Evolutionary conservation across 2,113 vertebrate genomes (phyloP).

Genomic region (Halichoerus grypus): DNA sequence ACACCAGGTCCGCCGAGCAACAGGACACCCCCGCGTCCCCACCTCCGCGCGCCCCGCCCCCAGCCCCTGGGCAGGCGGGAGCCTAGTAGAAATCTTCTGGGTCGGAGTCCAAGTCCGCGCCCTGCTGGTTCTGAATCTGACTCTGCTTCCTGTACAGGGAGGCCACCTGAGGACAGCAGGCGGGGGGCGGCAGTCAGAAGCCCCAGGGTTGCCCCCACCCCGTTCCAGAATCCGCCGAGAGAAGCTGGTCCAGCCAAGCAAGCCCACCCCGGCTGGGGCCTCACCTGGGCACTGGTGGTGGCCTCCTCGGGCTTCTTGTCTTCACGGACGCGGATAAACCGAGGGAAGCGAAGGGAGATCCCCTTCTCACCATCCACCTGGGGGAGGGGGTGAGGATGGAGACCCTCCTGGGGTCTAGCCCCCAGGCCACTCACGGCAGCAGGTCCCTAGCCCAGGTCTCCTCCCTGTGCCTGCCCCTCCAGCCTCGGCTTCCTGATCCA

Average conservation of each 20-base stretch:
- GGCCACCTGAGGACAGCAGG: slow-evolving; percentile 88
- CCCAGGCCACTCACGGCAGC: not conserved
- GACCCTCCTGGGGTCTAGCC: accelerated
- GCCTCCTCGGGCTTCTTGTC: slow-evolving; percentile 94
- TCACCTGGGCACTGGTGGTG: slow-evolving; percentile 92
- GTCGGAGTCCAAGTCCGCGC: slow-evolving; percentile 79
- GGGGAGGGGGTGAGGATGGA: accelerated
- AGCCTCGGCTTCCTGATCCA: not conserved
- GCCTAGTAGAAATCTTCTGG: slow-evolving; percentile 90
- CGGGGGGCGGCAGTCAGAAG: accelerated
- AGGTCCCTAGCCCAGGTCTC: no score
- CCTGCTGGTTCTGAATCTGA: slow-evolving; percentile 94
- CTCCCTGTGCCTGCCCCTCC: not conserved
- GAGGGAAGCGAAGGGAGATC: slow-evolving; percentile 94
- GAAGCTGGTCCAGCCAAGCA: accelerated
- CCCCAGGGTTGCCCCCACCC: not conserved
- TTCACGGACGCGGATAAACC: slow-evolving; percentile 91
- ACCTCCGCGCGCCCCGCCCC: accelerated
- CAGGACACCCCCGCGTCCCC: not conserved
- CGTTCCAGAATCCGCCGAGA: accelerated
- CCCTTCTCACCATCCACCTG: slow-evolving; percentile 95
- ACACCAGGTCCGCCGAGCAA: accelerated
- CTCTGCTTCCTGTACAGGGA: slow-evolving; percentile 93
- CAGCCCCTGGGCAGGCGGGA: accelerated
- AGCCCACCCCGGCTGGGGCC: not conserved